A percentile compares a stretch with the other conserved stretches of the same genome.
Conservation (phyloP, 2,797 vertebrate species). For the Anabacerthia variegaticeps region DNA sequence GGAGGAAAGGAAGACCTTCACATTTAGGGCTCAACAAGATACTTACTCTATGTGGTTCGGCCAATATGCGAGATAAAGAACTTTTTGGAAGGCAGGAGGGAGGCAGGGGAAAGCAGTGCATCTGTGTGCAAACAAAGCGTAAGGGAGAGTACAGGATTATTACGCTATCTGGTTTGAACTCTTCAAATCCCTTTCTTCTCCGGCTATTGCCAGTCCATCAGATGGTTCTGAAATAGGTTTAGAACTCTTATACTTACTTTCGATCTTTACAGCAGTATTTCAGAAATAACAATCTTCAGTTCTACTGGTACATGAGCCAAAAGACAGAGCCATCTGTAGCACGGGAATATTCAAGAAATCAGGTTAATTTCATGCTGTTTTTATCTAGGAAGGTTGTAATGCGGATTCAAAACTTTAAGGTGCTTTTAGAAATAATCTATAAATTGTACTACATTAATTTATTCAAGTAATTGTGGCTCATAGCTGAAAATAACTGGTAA, state of each 20-base stretch:
- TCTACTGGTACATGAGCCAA: not conserved
- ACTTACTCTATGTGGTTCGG: not conserved
- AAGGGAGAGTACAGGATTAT: not conserved
- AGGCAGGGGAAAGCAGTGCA: not conserved
- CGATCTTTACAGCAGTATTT: not conserved
- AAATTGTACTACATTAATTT: not conserved
- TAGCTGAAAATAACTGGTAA: not conserved
- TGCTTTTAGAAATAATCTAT: not conserved
- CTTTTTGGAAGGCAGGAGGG: accelerated
- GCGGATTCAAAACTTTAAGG: not conserved
- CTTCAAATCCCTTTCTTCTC: not conserved
- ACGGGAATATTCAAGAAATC: not conserved
- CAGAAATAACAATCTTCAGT: not conserved
- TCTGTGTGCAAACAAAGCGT: not conserved
- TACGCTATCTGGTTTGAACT: not conserved
- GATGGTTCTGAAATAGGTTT: not conserved
- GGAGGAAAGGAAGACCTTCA: not conserved
- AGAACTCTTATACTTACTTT: not conserved
- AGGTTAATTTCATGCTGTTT: not conserved
- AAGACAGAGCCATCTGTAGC: not conserved
- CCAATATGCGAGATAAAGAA: not conserved
- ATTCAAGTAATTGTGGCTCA: not conserved
- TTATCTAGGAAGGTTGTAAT: not conserved
- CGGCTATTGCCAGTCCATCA: not conserved
- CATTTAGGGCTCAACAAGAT: not conserved